Evolutionary conservation across 2,797 vertebrate genomes (phyloP).

Genomic region (Orestias chungarensis): DNA sequence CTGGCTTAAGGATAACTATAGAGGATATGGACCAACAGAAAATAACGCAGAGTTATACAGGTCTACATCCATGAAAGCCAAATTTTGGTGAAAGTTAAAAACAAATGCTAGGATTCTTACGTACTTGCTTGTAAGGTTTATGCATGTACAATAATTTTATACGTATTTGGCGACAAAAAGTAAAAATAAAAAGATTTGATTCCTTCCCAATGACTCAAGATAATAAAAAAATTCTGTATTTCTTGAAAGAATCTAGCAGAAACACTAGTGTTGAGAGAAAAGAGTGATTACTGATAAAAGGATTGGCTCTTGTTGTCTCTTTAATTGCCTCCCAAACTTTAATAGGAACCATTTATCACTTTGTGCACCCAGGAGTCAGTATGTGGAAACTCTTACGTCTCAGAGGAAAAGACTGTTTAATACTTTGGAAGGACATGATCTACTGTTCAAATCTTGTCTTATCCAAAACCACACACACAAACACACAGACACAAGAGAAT

Average conservation of each 20-base stretch:
- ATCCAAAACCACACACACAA: constrained; percentile 18
- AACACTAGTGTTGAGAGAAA: constrained; percentile 13
- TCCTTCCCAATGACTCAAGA: constrained; percentile 6
- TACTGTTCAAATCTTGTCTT: constrained; percentile 31
- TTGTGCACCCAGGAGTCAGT: constrained; percentile 43
- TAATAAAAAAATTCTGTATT: constrained; percentile 4
- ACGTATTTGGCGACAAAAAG: neutral
- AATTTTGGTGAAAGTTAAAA: neutral
- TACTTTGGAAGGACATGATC: constrained; percentile 28
- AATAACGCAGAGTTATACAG: constrained; percentile 3
- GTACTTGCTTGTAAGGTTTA: neutral
- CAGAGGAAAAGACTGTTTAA: constrained; percentile 34
- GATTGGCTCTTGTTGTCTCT: constrained; percentile 44
- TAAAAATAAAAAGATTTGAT: neutral
- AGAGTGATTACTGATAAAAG: constrained; percentile 56
- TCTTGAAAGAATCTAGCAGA: constrained; percentile 17
- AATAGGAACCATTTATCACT: constrained; percentile 74
- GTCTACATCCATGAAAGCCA: constrained; percentile 23
- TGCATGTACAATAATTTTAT: neutral
- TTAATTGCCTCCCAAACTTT: constrained; percentile 72
- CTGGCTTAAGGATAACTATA: neutral
- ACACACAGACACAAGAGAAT: constrained; percentile 4
- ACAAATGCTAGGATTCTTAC: neutral
- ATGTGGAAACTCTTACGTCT: constrained; percentile 42
- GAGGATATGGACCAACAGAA: constrained; percentile 20